phyloP scores from a whole-genome alignment of 2,888 invertebrate genomes.

The Rutpela maculata region DNA sequence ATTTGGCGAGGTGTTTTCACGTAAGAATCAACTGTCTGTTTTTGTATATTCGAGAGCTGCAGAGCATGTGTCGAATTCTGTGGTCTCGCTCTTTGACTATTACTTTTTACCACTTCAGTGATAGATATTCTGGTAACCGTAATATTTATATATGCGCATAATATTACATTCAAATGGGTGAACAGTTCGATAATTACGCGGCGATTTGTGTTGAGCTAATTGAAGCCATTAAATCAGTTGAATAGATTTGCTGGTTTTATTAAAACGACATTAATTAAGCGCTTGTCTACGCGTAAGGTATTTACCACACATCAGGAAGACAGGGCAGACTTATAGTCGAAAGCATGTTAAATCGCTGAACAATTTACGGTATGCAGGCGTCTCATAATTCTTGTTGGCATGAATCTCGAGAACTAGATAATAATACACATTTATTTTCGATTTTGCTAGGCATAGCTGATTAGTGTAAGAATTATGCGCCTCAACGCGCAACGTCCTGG shows the following conservation, averaged over 20 bases:
- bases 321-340: background rate
- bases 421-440: background rate
- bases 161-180: constrained; percentile 9
- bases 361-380: background rate
- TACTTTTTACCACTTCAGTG: constrained; percentile 10
- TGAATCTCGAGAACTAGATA: constrained; percentile 7
- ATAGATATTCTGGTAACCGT: constrained; percentile 4
- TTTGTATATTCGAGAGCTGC: too few relatives aligned
- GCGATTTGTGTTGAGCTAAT: constrained; percentile 20
- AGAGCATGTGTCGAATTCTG: too few relatives aligned
- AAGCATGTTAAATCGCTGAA: constrained; percentile 15
- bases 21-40: too few relatives aligned
- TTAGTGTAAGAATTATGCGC: background rate
- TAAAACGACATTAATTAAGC: constrained; percentile 7
- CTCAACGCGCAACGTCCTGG: too few relatives aligned
- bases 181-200: constrained; percentile 17
- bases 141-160: constrained; percentile 3
- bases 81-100: too few relatives aligned
- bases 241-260: constrained; percentile 2
- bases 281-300: constrained; percentile 19
- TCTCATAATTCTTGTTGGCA: background rate
- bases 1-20: too few relatives aligned
- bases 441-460: background rate
- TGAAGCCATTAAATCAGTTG: constrained; percentile 23
- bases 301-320: background rate